These are phyloP conservation scores for Spodoptera frugiperda DNA, from an alignment of 1,140 invertebrate species.

Conservation along the genomic window DNA sequence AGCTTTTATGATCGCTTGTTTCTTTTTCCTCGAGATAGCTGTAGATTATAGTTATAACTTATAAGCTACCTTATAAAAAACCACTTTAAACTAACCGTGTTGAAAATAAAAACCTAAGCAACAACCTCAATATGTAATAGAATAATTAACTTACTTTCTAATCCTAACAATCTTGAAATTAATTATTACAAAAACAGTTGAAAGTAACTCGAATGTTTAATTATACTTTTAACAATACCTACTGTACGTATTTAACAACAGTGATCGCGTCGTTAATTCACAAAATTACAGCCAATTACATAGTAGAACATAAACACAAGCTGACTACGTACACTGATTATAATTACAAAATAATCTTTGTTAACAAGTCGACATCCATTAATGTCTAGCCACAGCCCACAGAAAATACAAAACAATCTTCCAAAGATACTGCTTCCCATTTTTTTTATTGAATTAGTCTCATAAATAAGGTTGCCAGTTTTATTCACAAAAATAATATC, in stretches of 20 bases:
- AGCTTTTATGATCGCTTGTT: not conserved
- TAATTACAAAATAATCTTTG: slow-evolving; percentile 22
- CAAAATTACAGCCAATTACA: slow-evolving; percentile 33
- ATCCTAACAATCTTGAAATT: not conserved
- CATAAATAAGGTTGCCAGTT: not conserved
- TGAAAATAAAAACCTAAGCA: too few species aligned
- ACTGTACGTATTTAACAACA: not conserved
- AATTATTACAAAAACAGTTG: slow-evolving; percentile 2
- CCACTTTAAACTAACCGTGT: too few species aligned
- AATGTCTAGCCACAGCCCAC: not conserved
- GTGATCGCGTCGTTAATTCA: slow-evolving; percentile 31
- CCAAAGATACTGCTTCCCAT: too few species aligned
- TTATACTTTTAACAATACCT: slow-evolving; percentile 3
- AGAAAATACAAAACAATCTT: not conserved
- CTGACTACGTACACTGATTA: not conserved
- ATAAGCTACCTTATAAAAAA: too few species aligned
- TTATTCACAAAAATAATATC: not conserved
- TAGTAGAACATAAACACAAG: slow-evolving; percentile 2
- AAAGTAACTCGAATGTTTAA: slow-evolving; percentile 8
- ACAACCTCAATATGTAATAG: too few species aligned
- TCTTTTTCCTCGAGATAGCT: not conserved
- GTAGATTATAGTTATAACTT: not conserved
- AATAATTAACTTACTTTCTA: too few species aligned
- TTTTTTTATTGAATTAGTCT: too few species aligned
- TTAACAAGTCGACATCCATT: not conserved